A percentile compares a stretch with the other conserved stretches of the same genome.
These are phyloP conservation scores for Echinops telfairi DNA, from an alignment of 2,113 vertebrate species.

Conservation along the genomic window DNA sequence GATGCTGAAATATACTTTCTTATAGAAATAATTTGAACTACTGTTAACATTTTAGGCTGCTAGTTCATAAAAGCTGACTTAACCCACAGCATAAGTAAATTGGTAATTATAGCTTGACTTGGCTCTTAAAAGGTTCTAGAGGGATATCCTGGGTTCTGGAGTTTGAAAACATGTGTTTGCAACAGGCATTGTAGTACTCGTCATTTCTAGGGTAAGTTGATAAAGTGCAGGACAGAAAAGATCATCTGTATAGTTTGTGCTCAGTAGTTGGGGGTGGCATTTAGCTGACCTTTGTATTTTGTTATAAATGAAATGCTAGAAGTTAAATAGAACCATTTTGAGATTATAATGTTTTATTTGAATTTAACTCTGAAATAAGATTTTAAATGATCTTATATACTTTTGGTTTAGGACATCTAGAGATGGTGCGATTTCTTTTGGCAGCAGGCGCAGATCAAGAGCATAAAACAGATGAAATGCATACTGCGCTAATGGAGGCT, in stretches of 20 bases:
- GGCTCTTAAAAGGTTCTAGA: not conserved
- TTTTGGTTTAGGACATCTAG: conserved; percentile 93
- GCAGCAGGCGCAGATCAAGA: conserved; percentile 99
- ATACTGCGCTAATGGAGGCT: conserved; percentile 99
- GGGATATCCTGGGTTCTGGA: not conserved
- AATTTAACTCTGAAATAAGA: not conserved
- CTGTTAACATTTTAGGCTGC: not conserved
- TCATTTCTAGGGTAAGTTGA: not conserved
- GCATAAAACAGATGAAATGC: conserved; percentile 99
- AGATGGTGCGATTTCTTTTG: conserved; percentile 99
- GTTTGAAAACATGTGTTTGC: not conserved
- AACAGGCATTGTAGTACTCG: not conserved
- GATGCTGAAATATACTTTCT: conserved; percentile 34
- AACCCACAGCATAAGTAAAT: conserved; percentile 17
- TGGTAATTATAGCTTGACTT: not conserved
- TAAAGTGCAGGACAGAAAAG: not conserved
- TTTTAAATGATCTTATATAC: conserved; percentile 37
- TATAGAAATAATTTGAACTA: conserved; percentile 20
- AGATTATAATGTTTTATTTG: not conserved
- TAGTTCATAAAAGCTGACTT: conserved; percentile 46
- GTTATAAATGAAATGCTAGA: conserved; percentile 34
- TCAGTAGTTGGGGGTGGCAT: not conserved
- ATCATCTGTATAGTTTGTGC: conserved; percentile 16
- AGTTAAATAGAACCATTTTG: conserved; percentile 13
- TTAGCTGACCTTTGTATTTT: conserved; percentile 28